Conservation (phyloP, 2,888 invertebrate genomes). For the Drosophila ezoana region DNA sequence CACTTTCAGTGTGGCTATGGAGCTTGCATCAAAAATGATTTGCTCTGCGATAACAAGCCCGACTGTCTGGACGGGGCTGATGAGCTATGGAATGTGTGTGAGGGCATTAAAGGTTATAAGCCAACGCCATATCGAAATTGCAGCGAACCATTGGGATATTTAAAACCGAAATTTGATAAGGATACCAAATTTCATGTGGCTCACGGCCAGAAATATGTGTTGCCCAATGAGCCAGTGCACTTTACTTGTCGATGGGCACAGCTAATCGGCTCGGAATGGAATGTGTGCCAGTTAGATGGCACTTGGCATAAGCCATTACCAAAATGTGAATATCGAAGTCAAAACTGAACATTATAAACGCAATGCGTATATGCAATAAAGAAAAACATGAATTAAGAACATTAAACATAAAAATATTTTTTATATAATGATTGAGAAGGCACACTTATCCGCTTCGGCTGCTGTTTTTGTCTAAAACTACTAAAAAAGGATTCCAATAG, state of each 20-base stretch:
- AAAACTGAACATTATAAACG: too few relatives aligned
- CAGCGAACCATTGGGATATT: background rate
- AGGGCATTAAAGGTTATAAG: background rate
- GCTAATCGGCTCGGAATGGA: background rate
- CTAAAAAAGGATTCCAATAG: too few relatives aligned
- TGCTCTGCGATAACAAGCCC: constrained; percentile 9
- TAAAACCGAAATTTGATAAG: background rate
- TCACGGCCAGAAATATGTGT: constrained; percentile 3
- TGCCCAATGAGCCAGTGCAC: constrained; percentile 21
- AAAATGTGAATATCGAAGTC: background rate
- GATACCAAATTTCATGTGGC: background rate
- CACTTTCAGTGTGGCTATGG: constrained; percentile 43
- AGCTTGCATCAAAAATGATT: background rate
- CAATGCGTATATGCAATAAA: too few relatives aligned
- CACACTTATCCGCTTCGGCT: too few relatives aligned
- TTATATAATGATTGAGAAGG: too few relatives aligned
- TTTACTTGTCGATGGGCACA: background rate
- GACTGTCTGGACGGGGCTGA: constrained; percentile 40
- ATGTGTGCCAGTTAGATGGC: constrained; percentile 27
- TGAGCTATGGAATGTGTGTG: constrained; percentile 22
- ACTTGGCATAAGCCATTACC: constrained; percentile 1
- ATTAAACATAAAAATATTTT: too few relatives aligned
- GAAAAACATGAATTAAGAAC: too few relatives aligned
- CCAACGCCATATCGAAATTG: background rate
- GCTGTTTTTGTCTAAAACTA: too few relatives aligned